A percentile compares a stretch with the other conserved stretches of the same genome.
Conservation (phyloP, 1,140 invertebrate genomes). For the Anagrus nilaparvatae region DNA sequence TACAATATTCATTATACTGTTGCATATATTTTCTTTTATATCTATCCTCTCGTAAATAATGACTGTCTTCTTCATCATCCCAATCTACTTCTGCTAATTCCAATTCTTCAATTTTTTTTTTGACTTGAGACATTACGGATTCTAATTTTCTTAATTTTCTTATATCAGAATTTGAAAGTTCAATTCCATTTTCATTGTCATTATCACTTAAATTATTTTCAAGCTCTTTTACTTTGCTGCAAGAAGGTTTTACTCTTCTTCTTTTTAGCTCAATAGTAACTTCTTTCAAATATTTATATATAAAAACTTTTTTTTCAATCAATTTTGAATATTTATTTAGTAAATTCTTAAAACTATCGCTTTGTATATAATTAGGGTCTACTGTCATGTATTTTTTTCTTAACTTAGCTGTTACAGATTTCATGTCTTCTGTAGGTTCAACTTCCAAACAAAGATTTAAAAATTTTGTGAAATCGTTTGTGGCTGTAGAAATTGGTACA, state of each 20-base stretch:
- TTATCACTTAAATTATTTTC: conserved; percentile 29
- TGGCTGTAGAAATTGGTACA: no score
- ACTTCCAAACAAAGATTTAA: no score
- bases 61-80: conserved; percentile 37
- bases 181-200: conserved; percentile 20
- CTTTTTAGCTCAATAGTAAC: conserved; percentile 40
- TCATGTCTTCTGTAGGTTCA: no score
- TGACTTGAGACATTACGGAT: conserved; percentile 34
- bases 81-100: conserved; percentile 37
- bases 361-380: no score
- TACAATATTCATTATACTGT: conserved; percentile 31
- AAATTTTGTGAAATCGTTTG: no score
- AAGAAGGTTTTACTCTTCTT: conserved; percentile 22
- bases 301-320: no score
- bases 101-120: conserved; percentile 38
- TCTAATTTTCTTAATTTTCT: conserved; percentile 35
- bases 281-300: no score
- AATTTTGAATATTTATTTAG: no score
- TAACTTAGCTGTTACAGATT: no score
- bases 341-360: no score
- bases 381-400: no score
- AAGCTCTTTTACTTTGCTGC: conserved; percentile 24
- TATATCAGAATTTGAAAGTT: conserved; percentile 10
- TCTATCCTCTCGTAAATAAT: conserved; percentile 43
- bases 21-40: conserved; percentile 41